phyloP scores from a whole-genome alignment of 2,797 vertebrate species.

The Salmo trutta region DNA sequence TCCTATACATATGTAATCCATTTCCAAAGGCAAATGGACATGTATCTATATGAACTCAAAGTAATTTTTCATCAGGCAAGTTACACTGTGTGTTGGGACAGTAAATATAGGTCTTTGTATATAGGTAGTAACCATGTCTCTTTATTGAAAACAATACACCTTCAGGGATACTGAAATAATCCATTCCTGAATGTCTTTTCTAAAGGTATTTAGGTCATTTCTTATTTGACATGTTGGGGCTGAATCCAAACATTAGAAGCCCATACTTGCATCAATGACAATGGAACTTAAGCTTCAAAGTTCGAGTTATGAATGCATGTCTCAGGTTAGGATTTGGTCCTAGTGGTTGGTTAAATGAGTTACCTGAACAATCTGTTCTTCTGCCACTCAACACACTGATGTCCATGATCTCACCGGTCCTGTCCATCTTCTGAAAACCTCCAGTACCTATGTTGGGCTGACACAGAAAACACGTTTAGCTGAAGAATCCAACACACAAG shows the following conservation, averaged over 20 bases:
- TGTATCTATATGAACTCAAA: neutral
- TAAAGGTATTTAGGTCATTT: no score
- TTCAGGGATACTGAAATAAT: no score
- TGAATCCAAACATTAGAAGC: no score
- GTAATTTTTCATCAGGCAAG: no score
- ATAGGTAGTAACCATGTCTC: neutral
- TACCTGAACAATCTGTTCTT: conserved; percentile 18
- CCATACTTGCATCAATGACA: no score
- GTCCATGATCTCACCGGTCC: neutral
- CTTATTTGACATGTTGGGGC: no score
- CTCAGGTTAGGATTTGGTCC: no score
- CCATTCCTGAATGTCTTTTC: no score
- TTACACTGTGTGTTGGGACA: neutral
- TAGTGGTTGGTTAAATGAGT: conserved; percentile 2
- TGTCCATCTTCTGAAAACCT: neutral
- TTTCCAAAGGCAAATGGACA: neutral
- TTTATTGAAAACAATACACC: no score
- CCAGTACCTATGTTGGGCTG: conserved; percentile 37
- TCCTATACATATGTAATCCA: neutral
- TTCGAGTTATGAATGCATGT: no score
- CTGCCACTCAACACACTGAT: conserved; percentile 12
- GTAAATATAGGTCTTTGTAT: neutral
- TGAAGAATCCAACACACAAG: neutral
- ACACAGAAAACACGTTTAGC: neutral
- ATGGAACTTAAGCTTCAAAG: no score